Evolutionary conservation across 1,140 invertebrate genomes (phyloP), one percentile per base, ranked within the genome.

Genomic region (Drosophila malerkotliana): DNA sequence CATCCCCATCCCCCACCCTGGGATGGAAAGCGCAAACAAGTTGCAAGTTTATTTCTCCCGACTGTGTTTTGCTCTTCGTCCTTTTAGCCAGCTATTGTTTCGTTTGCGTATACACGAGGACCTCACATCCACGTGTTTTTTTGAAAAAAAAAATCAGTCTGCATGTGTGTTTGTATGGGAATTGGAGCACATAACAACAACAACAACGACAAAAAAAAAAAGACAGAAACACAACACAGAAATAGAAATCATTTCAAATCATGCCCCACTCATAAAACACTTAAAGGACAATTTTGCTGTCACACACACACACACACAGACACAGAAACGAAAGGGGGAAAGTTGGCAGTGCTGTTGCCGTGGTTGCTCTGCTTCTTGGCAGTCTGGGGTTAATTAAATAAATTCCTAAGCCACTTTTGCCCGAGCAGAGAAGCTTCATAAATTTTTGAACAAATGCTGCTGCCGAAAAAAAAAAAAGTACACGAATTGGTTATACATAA

Each of bases 371-470:
- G 60, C 54, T 28, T 28, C 56, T 59, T 48, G 73, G 53, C 58
- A 68, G 81, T 44, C 56, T 72, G 73, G 78, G 83, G 79, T 87
- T 87, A 87, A 87, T 87, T 87, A 81, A 81, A 81, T 81, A 81
- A 81, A 85, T 77, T 74, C 55, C 76, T 64, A 84, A 81, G 54
- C 66, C 56, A 61, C 51, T 52, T 69, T 57, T 69, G 41, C 41
- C 21, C 34, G 12, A 54, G n/a, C 59, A 64, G 55, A 64, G 55
- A 63, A 58, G 69, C 52, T 71, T 69, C 48, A 60, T 54, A 57
- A 67, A 79, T 79, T 76, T 78, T 67, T 75, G 59, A 79, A 58
- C 69, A 82, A 77, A 59, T 76, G 61, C 67, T 79, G 53, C 15
- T 26, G 12, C 34, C 34, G 34, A 37, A 69, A 69, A 48, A 69